Percentiles rank a stretch among this genome's conserved stretches.
Conservation (phyloP, 2,797 vertebrate species). For the Carcharodon carcharias region DNA sequence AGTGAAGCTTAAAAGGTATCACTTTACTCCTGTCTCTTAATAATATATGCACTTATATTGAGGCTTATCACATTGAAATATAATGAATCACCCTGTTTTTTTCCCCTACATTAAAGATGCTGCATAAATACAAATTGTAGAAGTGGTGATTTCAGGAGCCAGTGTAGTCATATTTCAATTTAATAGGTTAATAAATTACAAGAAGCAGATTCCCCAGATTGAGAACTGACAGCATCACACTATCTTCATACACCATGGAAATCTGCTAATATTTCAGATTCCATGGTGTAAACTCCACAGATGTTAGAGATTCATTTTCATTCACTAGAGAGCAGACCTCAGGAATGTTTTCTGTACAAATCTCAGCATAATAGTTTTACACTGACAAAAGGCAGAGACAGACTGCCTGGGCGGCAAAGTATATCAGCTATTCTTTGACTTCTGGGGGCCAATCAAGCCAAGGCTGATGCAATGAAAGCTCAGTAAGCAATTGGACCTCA, state of each 20-base stretch:
- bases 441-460: background rate
- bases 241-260: background rate
- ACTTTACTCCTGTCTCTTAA: background rate
- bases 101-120: background rate
- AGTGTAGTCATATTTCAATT: background rate
- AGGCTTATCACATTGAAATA: background rate
- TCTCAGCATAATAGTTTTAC: background rate
- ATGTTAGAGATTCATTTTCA: background rate
- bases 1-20: background rate
- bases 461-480: background rate
- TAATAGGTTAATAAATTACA: background rate
- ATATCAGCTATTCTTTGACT: background rate
- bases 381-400: background rate
- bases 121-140: background rate
- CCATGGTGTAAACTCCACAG: background rate
- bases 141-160: background rate
- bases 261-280: background rate
- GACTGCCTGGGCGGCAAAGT: background rate
- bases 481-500: background rate
- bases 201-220: background rate
- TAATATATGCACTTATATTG: background rate
- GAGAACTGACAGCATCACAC: background rate
- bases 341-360: background rate
- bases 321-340: background rate
- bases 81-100: background rate